These are phyloP conservation scores for Setophaga petechia DNA, from an alignment of 2,113 vertebrate genomes.

Conservation along the genomic window DNA sequence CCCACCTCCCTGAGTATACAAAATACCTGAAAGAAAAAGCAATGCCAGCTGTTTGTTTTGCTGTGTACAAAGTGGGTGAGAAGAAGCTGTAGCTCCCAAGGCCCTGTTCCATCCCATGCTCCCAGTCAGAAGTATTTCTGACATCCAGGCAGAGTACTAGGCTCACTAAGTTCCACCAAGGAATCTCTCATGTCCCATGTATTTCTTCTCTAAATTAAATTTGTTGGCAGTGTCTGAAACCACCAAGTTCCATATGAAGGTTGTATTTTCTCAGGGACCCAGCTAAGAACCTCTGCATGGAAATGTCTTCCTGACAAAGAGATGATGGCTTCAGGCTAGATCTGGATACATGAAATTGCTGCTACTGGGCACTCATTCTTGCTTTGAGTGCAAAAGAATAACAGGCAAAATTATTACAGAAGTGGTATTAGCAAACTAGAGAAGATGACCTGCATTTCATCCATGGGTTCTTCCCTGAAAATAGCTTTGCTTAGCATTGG, in stretches of 20 bases:
- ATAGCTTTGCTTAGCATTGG: not conserved
- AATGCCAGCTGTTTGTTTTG: not conserved
- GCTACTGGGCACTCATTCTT: not conserved
- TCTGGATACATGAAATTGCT: not conserved
- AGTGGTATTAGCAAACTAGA: not conserved
- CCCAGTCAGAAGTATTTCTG: not conserved
- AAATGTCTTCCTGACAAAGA: not conserved
- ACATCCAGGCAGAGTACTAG: accelerated
- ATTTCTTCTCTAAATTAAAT: not conserved
- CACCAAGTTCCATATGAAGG: not conserved
- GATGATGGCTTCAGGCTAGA: not conserved
- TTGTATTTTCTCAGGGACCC: not conserved
- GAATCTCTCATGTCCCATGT: not conserved
- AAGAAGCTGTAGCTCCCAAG: not conserved
- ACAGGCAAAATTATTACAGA: not conserved
- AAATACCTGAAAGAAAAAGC: not conserved
- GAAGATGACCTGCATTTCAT: not conserved
- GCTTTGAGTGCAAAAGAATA: not conserved
- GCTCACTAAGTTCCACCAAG: not conserved
- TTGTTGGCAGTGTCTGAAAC: not conserved
- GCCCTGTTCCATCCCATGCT: accelerated
- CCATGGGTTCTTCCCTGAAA: not conserved
- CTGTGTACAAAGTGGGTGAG: not conserved
- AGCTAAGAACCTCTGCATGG: not conserved
- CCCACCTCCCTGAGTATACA: accelerated